Evolutionary conservation across 2,113 vertebrate species (phyloP).

Genomic region (Rostratula benghalensis): DNA sequence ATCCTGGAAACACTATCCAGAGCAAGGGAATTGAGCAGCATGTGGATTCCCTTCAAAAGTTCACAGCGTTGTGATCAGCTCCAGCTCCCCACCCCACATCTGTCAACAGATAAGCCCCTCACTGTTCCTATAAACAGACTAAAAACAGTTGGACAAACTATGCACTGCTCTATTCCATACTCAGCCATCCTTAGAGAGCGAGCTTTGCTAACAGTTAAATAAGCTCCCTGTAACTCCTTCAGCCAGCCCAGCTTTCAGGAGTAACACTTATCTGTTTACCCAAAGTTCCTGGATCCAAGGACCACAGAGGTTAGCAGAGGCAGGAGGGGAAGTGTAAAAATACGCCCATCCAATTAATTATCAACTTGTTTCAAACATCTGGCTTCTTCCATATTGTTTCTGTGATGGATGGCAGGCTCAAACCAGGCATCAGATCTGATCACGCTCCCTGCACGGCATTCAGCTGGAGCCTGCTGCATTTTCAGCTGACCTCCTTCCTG

Average conservation of each 20-base stretch:
- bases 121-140: background rate
- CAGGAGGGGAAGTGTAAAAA: background rate
- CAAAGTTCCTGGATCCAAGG: background rate
- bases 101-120: background rate
- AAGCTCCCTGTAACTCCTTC: background rate
- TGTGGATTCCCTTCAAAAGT: background rate
- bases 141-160: background rate
- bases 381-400: background rate
- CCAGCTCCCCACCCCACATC: background rate
- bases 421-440: background rate
- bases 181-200: accelerated
- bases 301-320: background rate
- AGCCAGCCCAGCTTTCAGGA: background rate
- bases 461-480: background rate
- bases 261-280: background rate
- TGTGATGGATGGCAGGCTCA: background rate
- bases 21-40: background rate
- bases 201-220: background rate
- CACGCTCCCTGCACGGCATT: background rate
- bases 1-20: background rate
- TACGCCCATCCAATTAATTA: background rate
- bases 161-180: accelerated
- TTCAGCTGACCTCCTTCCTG: background rate
- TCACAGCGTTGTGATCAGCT: background rate
- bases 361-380: background rate